phyloP scores from a whole-genome alignment of 2,113 vertebrate genomes.

The Amphiprion percula region DNA sequence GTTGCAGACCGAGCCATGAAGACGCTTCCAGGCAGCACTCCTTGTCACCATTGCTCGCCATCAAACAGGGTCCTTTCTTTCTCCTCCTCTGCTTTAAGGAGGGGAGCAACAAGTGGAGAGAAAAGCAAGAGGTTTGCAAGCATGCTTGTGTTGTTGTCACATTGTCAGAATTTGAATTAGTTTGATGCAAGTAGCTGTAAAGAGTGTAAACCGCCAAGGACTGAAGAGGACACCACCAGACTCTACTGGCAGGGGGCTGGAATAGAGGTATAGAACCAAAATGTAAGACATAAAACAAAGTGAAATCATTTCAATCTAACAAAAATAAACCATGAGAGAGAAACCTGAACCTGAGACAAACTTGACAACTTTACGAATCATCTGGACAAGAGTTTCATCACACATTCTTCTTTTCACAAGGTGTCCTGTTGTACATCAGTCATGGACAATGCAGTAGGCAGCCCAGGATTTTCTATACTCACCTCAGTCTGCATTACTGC shows the following conservation, averaged over 20 bases:
- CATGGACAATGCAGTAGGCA: too few species aligned
- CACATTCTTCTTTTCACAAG: too few species aligned
- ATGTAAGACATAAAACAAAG: neutral
- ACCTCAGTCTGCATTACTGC: too few species aligned
- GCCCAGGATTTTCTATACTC: too few species aligned
- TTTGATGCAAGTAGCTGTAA: neutral
- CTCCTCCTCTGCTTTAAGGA: slow-evolving; percentile 4
- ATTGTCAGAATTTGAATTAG: slow-evolving; percentile 5
- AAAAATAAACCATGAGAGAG: neutral
- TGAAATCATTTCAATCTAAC: neutral
- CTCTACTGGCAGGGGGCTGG: neutral
- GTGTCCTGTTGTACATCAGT: too few species aligned
- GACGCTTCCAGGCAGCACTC: slow-evolving; percentile 74
- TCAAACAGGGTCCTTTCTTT: slow-evolving; percentile 60
- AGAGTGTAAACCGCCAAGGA: neutral
- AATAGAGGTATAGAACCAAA: neutral
- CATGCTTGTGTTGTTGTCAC: slow-evolving; percentile 21
- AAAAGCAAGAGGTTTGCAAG: slow-evolving; percentile 16
- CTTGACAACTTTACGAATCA: too few species aligned
- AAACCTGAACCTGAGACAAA: too few species aligned
- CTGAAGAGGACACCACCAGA: neutral
- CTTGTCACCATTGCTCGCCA: slow-evolving; percentile 78
- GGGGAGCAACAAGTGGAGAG: slow-evolving; percentile 35
- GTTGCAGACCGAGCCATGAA: slow-evolving; percentile 63
- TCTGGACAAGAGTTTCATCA: too few species aligned